These are phyloP conservation scores for Gryllus bimaculatus DNA, from an alignment of 1,140 invertebrate genomes.

Conservation along the genomic window DNA sequence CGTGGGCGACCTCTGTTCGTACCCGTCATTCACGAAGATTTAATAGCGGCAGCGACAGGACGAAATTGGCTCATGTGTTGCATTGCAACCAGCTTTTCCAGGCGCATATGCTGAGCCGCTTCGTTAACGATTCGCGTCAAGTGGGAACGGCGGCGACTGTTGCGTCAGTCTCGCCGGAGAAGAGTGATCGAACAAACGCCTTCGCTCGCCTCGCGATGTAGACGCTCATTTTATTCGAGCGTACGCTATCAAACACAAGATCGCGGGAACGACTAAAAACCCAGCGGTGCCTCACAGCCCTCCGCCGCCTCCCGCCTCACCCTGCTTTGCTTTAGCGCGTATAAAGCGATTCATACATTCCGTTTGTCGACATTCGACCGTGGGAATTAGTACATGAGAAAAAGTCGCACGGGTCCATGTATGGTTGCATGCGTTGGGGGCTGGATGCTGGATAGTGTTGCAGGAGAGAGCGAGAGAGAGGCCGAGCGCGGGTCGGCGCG, in stretches of 20 bases:
- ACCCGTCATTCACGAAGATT: too few species aligned
- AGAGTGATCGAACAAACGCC: too few species aligned
- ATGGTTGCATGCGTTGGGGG: slow-evolving; percentile 2
- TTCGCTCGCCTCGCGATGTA: neutral
- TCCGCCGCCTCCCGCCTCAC: neutral
- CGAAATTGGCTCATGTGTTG: too few species aligned
- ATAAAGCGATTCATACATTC: slow-evolving; percentile 5
- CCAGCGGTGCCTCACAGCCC: neutral
- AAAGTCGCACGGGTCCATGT: slow-evolving; percentile 21
- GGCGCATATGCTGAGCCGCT: too few species aligned
- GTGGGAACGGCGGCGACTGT: too few species aligned
- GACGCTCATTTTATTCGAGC: neutral
- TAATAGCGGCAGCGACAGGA: too few species aligned
- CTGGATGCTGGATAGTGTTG: neutral
- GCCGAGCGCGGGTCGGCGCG: neutral
- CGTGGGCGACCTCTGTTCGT: too few species aligned
- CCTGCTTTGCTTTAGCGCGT: neutral
- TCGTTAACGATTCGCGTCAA: too few species aligned
- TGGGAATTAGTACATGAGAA: slow-evolving; percentile 18
- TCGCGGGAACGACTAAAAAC: neutral
- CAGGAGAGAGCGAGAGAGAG: neutral
- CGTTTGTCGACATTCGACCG: slow-evolving; percentile 10
- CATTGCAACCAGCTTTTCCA: too few species aligned
- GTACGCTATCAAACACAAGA: neutral
- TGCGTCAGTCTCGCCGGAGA: too few species aligned